Base-by-base conservation (phyloP, 2,888 invertebrate genomes). In the Ectemnius cavifrons region DNA sequence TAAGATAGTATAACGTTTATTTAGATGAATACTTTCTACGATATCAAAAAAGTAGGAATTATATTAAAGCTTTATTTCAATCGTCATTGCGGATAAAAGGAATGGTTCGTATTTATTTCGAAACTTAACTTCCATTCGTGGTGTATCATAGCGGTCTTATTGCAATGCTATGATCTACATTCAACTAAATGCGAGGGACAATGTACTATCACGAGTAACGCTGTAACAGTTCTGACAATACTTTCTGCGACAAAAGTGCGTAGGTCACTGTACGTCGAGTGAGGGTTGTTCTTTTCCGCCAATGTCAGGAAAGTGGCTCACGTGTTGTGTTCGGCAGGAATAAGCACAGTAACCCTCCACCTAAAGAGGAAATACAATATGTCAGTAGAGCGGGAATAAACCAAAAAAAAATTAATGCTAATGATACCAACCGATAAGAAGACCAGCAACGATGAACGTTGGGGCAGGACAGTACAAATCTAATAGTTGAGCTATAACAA, bases 401-500 rank as follows among this genome's bases (percentile, higher is more conserved):
- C 4, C 3, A 14, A 37, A 18, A 13, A 46, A 14, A 63, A 52
- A 5, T 46, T 23, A 14, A 18, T 62, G n/a, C 20, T 18, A 3
- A 16, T 20, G 8, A 47, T 45, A 81, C 83, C 85, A 79, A 92
- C 92, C 94, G 84, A 96, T 95, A 79, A 98, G 93, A 78, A 98
- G 93, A 45, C 93, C 94, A 80, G 97, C 97, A 63, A 98, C 97
- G 82, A 97, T 96, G 91, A 98, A 96, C 81, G 98, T 97, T 66
- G 98, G 98, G 77, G 97, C 96, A 49, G 97, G 97, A 92, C 98
- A 98, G 91, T 96, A 96, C 82, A 94, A 92, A 92, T 97, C 97
- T 82, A 98, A 92, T 67, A 98, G 92, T 77, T 95, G 94, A 37
- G 98, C 98, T 86, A 98, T 98, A 73, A 97, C 96, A 84, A 97